Base-by-base conservation (phyloP, 2,113 vertebrate species). In the Mobula hypostoma region DNA sequence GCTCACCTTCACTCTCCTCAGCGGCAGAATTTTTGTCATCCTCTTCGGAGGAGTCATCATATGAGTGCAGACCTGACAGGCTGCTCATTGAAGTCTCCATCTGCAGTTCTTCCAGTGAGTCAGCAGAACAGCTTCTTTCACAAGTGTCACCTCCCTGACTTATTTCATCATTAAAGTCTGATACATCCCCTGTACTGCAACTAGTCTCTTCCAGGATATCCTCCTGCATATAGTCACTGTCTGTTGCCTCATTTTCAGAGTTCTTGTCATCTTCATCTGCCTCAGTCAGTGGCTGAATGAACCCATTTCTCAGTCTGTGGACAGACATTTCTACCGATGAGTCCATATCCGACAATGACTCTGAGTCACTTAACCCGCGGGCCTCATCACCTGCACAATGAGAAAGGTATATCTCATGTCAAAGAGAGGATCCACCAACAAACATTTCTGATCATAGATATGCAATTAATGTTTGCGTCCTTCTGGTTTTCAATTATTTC, bases 361-460 rank as follows among this genome's bases (percentile, higher is more conserved):
- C 98, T 0, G 98, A 99, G 95, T 99, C 98, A 56, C 98, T 99
- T 95, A 98, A 98, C 85, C 97, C 97, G 94, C 98, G 97, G 48
- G 98, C 99, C 94, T 98, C 98, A 0, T 99, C 99, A 94, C 98
- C 99, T 99, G 95, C 2, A 95, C 76, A 94, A 36, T 48, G 36
- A 21, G 21, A 93, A 40, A 76, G 40, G 74, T 74, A 76, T 68
- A 93, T 56, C 14, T 74, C 61, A 29, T 21, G 70, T 76, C 36
- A 93, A 70, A 72, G 12, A 63, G 9, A 24, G 91, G 4, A 93
- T 0, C 21, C 21, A 27, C 17, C 12, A 21, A 56, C 27, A 74
- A 27, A 1, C 56, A 56, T 21, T 48, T 24, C 40, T 82, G 79
- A 82, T 21, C 17, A 88, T 90, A 32, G 0, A 68, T 6, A 32